Evolutionary conservation across 2,113 vertebrate species (phyloP), one percentile per base, ranked within the genome.

Genomic region (Campylomormyrus numenius): DNA sequence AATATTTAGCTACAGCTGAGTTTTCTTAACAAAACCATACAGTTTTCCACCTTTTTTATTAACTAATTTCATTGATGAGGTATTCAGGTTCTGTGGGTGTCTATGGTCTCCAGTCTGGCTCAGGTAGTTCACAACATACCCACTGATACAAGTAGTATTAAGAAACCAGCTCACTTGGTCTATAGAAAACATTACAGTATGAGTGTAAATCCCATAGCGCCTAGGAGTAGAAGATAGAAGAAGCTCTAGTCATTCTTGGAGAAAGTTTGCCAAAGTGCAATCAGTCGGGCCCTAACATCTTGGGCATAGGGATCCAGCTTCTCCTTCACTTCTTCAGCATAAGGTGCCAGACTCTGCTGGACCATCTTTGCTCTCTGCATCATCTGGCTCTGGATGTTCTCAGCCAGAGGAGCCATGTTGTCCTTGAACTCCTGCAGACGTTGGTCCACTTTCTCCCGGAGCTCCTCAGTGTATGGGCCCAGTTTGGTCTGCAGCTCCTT

Each of bases 391-490:
- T 95, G 94, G 27, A 96, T 90, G 66, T 90, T 91, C 39, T 94
- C 93, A 3, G 94, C 89, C 90, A 96, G 17, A 9, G 96, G 95
- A 0, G 85, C 84, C 87, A 96, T 53, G 0, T 45, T 93, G 74
- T 94, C 90, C 92, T 94, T 93, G 92, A 96, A 95, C 35, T 94
- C 92, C 91, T 94, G 74, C 85, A 95, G 88, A n/a, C 91, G 93
- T 66, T 92, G 90, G 62, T 94, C 92, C 10, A 96, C 93, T 88
- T 93, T 95, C 92, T 90, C 49, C 85, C 89, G 94, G 91, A 96
- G 86, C n/a, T 94, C 93, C 1, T 92, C 92, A 0, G 92, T 91
- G 92, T 93, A 94, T 5, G 94, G 94, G 1, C 90, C 94, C 91
- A 96, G 9, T 87, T 94, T 93, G 87, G 92, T 3, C 90, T 94